Percentiles rank a stretch among this genome's conserved stretches.
These are phyloP conservation scores for Tricholaema leucomelas DNA, from an alignment of 2,113 vertebrate species.

Conservation along the genomic window DNA sequence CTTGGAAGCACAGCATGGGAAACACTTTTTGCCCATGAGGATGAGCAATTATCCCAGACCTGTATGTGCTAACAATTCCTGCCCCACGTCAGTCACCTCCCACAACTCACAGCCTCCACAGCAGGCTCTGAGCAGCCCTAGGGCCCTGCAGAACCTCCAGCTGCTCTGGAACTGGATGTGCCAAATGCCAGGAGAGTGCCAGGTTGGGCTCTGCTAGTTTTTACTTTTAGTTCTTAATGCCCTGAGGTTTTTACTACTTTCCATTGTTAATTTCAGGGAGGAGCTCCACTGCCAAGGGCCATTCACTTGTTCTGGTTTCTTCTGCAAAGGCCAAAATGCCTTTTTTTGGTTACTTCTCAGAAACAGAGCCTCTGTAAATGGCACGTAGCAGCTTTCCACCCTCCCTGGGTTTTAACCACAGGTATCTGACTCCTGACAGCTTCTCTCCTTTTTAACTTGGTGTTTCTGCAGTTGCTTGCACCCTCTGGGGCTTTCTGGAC, in stretches of 20 bases:
- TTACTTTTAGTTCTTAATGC: conserved; percentile 31
- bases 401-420: conserved; percentile 42
- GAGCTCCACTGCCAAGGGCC: conserved; percentile 32
- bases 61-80: not conserved
- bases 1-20: not conserved
- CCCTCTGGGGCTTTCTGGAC: not conserved
- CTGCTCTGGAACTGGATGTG: not conserved
- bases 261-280: not conserved
- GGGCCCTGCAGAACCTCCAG: not conserved
- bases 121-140: not conserved
- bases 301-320: conserved; percentile 54
- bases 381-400: conserved; percentile 11
- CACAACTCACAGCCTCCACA: too few relatives aligned
- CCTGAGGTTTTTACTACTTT: conserved; percentile 47
- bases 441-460: not conserved
- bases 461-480: not conserved
- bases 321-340: conserved; percentile 1
- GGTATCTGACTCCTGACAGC: not conserved
- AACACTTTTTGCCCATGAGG: not conserved
- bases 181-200: not conserved
- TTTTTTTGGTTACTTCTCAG: conserved; percentile 41
- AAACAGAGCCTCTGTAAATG: not conserved
- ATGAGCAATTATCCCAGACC: not conserved
- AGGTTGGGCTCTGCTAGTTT: not conserved
- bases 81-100: not conserved